Conservation (phyloP, 2,888 invertebrate genomes). For the Pomacea canaliculata region DNA sequence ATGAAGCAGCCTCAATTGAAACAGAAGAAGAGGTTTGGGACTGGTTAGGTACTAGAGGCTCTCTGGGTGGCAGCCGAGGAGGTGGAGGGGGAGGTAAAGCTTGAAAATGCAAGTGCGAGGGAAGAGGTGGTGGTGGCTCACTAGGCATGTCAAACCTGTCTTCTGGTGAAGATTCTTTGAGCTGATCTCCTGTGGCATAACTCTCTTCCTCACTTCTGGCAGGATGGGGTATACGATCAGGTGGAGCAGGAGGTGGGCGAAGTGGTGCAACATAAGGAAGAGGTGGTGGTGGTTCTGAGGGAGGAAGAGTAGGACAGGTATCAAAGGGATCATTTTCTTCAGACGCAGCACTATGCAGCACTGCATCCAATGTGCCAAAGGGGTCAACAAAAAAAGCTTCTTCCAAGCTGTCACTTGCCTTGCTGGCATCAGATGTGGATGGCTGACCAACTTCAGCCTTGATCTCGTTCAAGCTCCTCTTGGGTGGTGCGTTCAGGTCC, state of each 20-base stretch:
- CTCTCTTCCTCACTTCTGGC: slow-evolving; percentile 7
- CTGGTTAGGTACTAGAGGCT: slow-evolving; percentile 12
- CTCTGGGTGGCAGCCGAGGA: slow-evolving; percentile 43
- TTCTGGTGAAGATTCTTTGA: slow-evolving; percentile 9
- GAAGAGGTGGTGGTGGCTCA: slow-evolving; percentile 53
- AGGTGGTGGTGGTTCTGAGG: slow-evolving; percentile 17
- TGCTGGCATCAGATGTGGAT: slow-evolving; percentile 28
- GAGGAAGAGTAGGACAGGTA: slow-evolving; percentile 36
- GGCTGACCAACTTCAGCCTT: slow-evolving; percentile 34
- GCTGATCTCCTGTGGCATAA: slow-evolving; percentile 19
- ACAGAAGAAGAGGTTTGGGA: slow-evolving; percentile 2
- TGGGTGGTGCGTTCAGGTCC: slow-evolving; percentile 43
- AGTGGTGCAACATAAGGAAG: slow-evolving; percentile 12
- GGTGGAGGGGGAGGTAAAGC: slow-evolving; percentile 26
- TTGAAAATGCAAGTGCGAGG: slow-evolving; percentile 21
- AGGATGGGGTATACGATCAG: slow-evolving; percentile 8
- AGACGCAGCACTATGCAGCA: slow-evolving; percentile 24
- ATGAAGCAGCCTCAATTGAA: background rate
- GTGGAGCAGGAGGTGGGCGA: slow-evolving; percentile 16
- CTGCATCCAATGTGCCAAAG: slow-evolving; percentile 28
- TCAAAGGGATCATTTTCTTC: slow-evolving; percentile 41
- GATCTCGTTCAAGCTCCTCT: slow-evolving; percentile 54
- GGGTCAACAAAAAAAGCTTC: slow-evolving; percentile 25
- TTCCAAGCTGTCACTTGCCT: slow-evolving; percentile 11
- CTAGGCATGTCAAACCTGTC: slow-evolving; percentile 31